Evolutionary conservation across 2,113 vertebrate genomes (phyloP).

Genomic region (Sapajus apella): DNA sequence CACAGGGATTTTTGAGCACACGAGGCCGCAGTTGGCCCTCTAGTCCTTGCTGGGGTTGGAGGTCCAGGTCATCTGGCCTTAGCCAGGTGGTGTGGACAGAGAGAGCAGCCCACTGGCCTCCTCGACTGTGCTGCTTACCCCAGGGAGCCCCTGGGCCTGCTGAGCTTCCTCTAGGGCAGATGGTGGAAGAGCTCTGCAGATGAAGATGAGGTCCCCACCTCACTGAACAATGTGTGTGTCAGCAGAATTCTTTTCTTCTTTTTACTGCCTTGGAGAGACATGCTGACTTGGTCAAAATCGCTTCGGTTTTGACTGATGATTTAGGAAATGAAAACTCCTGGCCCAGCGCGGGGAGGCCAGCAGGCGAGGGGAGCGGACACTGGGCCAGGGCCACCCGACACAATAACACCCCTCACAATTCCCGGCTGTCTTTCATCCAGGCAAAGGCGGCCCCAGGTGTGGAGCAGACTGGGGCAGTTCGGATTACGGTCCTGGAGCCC

Average conservation of each 20-base stretch:
- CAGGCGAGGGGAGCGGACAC: background rate
- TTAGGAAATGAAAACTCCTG: conserved; percentile 42
- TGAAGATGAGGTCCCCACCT: background rate
- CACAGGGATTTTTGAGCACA: background rate
- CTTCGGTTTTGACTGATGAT: conserved; percentile 47
- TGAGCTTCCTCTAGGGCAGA: background rate
- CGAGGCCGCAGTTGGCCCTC: background rate
- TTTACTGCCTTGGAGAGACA: conserved; percentile 67
- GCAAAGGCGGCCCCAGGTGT: conserved; percentile 45
- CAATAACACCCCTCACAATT: background rate
- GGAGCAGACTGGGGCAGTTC: conserved; percentile 55
- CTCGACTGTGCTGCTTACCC: background rate
- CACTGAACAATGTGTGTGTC: background rate
- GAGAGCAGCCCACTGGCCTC: too few relatives aligned
- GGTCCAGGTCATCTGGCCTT: background rate
- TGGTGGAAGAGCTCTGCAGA: background rate
- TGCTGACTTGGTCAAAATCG: conserved; percentile 58
- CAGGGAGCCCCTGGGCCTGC: background rate
- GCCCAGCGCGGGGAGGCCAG: background rate
- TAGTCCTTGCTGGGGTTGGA: background rate
- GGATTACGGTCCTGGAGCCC: conserved; percentile 25
- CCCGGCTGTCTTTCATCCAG: conserved; percentile 53
- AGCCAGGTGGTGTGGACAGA: background rate
- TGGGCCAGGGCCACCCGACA: background rate
- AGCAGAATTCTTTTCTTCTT: conserved; percentile 63